These are phyloP conservation scores for Aegithalos caudatus DNA, from an alignment of 2,113 vertebrate genomes.

Conservation along the genomic window DNA sequence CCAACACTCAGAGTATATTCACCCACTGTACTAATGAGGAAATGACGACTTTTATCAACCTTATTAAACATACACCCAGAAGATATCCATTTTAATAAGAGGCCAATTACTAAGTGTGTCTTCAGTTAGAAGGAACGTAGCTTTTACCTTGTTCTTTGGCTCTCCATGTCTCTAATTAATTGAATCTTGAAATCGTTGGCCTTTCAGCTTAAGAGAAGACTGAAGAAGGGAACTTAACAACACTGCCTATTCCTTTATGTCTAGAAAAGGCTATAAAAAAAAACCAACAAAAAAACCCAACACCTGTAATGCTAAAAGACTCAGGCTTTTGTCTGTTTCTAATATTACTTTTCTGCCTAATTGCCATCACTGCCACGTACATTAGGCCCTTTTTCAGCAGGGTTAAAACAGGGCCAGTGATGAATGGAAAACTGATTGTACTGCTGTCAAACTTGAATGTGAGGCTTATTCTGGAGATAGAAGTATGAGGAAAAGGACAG, in stretches of 20 bases:
- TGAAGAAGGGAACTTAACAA: constrained; percentile 84
- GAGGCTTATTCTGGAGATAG: constrained; percentile 96
- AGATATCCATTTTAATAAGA: constrained; percentile 84
- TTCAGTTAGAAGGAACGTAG: constrained; percentile 81
- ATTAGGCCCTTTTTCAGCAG: constrained; percentile 93
- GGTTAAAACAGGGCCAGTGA: constrained; percentile 97
- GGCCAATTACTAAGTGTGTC: constrained; percentile 83
- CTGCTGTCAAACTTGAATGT: constrained; percentile 99
- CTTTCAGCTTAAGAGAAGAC: constrained; percentile 83
- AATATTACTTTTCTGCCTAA: constrained; percentile 98
- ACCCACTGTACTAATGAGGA: constrained; percentile 77
- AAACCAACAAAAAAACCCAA: constrained; percentile 60
- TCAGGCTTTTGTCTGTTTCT: constrained; percentile 97
- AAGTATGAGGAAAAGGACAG: constrained; percentile 91
- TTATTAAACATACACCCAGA: constrained; percentile 81
- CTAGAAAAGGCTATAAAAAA: constrained; percentile 68
- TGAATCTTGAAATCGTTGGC: constrained; percentile 83
- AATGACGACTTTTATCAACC: constrained; percentile 82
- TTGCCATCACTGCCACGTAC: constrained; percentile 92
- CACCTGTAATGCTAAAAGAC: constrained; percentile 94
- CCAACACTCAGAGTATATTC: constrained; percentile 63
- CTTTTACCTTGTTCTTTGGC: constrained; percentile 83
- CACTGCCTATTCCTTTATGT: constrained; percentile 84
- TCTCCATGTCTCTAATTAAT: constrained; percentile 85
- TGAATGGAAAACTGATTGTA: constrained; percentile 99